Conservation (phyloP, 2,888 invertebrate species). For the Chymomyza caudatula region DNA sequence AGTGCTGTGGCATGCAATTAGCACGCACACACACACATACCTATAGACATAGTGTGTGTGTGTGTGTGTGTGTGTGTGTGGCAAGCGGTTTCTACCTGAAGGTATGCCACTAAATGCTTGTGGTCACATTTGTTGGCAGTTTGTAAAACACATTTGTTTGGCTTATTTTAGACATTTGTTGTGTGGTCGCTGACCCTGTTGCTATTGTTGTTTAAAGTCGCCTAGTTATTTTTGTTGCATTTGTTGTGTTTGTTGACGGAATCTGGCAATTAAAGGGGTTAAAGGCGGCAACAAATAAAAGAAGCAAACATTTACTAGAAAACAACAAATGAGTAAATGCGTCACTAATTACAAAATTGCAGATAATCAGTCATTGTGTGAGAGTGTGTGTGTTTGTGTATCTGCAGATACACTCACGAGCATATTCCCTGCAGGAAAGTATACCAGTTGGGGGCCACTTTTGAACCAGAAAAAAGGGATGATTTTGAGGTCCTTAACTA, state of each 20-base stretch:
- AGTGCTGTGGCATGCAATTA: background rate
- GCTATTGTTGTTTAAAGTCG: background rate
- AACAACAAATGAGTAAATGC: slow-evolving; percentile 29
- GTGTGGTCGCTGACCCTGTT: background rate
- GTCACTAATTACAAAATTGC: slow-evolving; percentile 36
- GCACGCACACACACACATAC: background rate
- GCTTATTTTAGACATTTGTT: slow-evolving; percentile 5
- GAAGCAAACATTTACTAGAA: slow-evolving; percentile 6
- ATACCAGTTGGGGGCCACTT: too few relatives aligned
- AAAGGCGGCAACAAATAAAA: slow-evolving; percentile 17
- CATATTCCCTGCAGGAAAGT: too few relatives aligned
- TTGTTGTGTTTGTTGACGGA: background rate
- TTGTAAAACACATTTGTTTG: slow-evolving; percentile 8
- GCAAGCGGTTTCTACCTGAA: background rate
- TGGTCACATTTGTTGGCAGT: slow-evolving; percentile 6
- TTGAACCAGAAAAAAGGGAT: too few relatives aligned
- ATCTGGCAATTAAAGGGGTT: background rate
- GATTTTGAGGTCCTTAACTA: too few relatives aligned
- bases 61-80: background rate
- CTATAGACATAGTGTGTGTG: background rate
- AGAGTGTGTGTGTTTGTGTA: background rate
- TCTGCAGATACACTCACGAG: too few relatives aligned
- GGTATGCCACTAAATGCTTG: slow-evolving; percentile 3
- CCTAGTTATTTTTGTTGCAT: background rate
- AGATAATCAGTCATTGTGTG: slow-evolving; percentile 24